phyloP scores from a whole-genome alignment of 2,797 vertebrate species.

The Arrhamphus sclerolepis region DNA sequence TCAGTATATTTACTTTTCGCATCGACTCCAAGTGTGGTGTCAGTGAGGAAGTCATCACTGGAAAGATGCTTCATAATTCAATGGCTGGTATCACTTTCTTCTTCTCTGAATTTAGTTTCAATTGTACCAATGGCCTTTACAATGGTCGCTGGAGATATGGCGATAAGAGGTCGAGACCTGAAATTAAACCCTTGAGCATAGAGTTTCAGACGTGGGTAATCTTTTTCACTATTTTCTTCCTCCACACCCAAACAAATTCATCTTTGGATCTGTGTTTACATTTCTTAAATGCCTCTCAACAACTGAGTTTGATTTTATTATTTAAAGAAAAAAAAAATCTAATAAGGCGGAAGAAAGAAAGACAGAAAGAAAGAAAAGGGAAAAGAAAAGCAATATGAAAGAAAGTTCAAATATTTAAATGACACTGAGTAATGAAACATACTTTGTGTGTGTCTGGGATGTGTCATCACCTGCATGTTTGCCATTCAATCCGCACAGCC shows the following conservation, averaged over 20 bases:
- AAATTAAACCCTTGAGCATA: conserved; percentile 51
- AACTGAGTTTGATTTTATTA: conserved; percentile 4
- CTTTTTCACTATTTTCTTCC: conserved; percentile 29
- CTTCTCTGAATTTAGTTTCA: conserved; percentile 62
- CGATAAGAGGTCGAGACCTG: conserved; percentile 66
- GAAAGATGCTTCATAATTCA: conserved; percentile 36
- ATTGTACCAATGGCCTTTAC: conserved; percentile 55
- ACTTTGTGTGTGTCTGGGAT: conserved; percentile 73
- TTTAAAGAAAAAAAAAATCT: conserved; percentile 9
- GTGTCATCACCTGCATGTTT: conserved; percentile 84
- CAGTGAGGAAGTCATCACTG: conserved; percentile 3
- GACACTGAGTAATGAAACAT: conserved; percentile 75
- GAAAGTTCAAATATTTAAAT: conserved; percentile 56
- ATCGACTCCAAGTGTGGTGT: conserved; percentile 15
- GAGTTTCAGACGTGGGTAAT: conserved; percentile 39
- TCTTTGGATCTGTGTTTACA: conserved; percentile 1
- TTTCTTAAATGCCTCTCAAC: conserved; percentile 21
- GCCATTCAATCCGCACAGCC: conserved; percentile 79
- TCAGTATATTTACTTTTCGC: conserved; percentile 11
- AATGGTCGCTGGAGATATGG: conserved; percentile 55
- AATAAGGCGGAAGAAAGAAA: no score
- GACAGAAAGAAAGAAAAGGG: conserved; percentile 9
- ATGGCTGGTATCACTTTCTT: conserved; percentile 41
- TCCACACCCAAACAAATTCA: conserved; percentile 33
- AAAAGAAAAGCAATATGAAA: conserved; percentile 25